Conservation (phyloP, 1,140 invertebrate genomes). For the Elymnias hypermnestra region DNA sequence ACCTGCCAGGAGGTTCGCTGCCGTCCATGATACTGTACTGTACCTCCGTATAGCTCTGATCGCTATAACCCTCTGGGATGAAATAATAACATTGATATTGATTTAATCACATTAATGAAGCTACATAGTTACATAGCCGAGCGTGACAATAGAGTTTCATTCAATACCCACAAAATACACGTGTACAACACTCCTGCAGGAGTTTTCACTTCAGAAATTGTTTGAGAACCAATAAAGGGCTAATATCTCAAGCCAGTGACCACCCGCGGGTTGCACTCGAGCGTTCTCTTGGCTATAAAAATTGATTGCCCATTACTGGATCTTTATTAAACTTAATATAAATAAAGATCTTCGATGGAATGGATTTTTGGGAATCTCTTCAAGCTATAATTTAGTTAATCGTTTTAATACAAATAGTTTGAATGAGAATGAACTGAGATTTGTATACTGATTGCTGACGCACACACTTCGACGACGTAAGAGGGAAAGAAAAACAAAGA, state of each 20-base stretch:
- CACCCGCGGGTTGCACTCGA: constrained; percentile 40
- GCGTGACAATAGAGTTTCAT: too few relatives aligned
- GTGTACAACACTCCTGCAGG: background rate
- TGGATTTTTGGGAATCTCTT: constrained; percentile 24
- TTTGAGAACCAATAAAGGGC: background rate
- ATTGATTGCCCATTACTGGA: constrained; percentile 55
- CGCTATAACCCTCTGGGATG: too few relatives aligned
- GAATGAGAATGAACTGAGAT: background rate
- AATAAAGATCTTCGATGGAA: constrained; percentile 41
- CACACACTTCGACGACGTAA: too few relatives aligned
- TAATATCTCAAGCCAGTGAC: constrained; percentile 21
- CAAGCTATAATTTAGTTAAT: constrained; percentile 37
- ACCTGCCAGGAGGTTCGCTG: too few relatives aligned
- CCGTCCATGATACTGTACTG: too few relatives aligned
- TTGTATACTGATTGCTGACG: too few relatives aligned
- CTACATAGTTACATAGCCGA: too few relatives aligned
- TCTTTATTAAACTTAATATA: constrained; percentile 61
- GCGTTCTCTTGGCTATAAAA: constrained; percentile 54
- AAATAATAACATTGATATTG: too few relatives aligned
- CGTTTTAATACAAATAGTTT: constrained; percentile 23
- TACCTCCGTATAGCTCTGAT: too few relatives aligned
- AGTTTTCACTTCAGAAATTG: background rate
- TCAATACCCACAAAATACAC: too few relatives aligned
- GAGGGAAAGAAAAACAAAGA: too few relatives aligned
- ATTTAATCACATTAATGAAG: too few relatives aligned